Conservation (phyloP, 2,113 vertebrate species). For the Laticauda colubrina region DNA sequence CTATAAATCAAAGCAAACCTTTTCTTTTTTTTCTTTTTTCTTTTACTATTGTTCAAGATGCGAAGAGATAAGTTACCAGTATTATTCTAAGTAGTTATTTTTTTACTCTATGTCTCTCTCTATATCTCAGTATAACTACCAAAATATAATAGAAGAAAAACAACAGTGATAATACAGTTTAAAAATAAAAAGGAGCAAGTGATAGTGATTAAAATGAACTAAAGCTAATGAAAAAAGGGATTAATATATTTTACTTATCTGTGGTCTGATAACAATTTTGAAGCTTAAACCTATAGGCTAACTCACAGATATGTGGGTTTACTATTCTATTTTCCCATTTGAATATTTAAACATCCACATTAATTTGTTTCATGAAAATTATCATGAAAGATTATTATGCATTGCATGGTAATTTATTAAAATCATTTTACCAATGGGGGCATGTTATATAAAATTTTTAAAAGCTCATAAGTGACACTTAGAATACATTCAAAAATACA, state of each 20-base stretch:
- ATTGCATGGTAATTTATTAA: slow-evolving; percentile 30
- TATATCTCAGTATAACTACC: not conserved
- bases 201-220: not conserved
- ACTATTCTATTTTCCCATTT: not conserved
- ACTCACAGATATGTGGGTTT: no score
- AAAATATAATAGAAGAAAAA: not conserved
- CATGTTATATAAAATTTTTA: not conserved
- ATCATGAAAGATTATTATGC: slow-evolving; percentile 15
- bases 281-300: not conserved
- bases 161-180: not conserved
- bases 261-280: not conserved
- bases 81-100: not conserved
- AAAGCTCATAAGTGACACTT: not conserved
- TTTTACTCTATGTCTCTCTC: not conserved
- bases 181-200: not conserved
- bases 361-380: slow-evolving; percentile 37
- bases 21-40: not conserved
- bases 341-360: not conserved
- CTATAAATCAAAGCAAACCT: not conserved
- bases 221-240: not conserved
- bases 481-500: not conserved
- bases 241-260: not conserved
- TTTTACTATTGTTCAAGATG: not conserved
- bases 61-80: not conserved
- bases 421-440: slow-evolving; percentile 11